phyloP scores from a whole-genome alignment of 2,888 invertebrate genomes.

The Griposia aprilina region DNA sequence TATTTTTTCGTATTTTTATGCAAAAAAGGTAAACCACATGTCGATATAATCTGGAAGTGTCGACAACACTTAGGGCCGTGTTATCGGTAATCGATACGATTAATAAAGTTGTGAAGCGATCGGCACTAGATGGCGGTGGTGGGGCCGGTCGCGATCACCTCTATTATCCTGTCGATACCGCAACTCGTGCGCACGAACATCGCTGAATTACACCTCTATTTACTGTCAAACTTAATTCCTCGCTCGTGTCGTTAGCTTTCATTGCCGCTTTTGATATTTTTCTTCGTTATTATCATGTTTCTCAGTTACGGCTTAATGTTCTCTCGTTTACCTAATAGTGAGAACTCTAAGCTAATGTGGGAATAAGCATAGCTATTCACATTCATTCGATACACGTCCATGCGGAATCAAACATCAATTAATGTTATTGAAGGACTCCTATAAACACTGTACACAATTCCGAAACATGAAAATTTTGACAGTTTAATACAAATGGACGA shows the following conservation, averaged over 20 bases:
- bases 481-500: neutral
- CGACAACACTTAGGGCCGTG: constrained; percentile 61
- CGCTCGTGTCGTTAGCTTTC: constrained; percentile 86
- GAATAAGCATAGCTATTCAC: neutral
- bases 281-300: constrained; percentile 55
- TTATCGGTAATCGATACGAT: constrained; percentile 74
- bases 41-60: constrained; percentile 38
- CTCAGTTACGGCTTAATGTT: constrained; percentile 35
- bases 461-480: neutral
- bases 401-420: neutral
- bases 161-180: constrained; percentile 89
- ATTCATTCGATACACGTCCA: neutral
- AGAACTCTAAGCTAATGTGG: constrained; percentile 8
- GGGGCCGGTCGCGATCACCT: constrained; percentile 76
- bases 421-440: neutral
- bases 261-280: constrained; percentile 70
- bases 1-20: neutral
- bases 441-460: neutral
- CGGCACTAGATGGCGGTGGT: constrained; percentile 76
- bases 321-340: neutral
- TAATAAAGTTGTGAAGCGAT: constrained; percentile 81
- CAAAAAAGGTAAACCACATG: constrained; percentile 1
- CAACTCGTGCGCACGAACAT: constrained; percentile 89
- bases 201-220: constrained; percentile 89
- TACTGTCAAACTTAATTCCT: constrained; percentile 89